Conservation (phyloP, 1,140 invertebrate genomes). For the Lasioglossum albipes region DNA sequence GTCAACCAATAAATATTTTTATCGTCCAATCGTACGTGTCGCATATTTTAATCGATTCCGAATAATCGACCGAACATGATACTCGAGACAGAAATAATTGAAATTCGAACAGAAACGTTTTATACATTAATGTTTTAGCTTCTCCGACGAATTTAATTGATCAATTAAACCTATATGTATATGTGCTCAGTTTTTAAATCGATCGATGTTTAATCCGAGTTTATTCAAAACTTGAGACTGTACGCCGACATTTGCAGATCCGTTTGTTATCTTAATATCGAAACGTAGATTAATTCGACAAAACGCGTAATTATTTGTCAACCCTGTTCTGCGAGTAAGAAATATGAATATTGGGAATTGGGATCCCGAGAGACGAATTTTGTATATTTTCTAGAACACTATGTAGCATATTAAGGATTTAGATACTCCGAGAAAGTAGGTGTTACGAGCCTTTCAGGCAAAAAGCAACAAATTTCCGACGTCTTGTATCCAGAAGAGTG, state of each 20-base stretch:
- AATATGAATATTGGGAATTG: not conserved
- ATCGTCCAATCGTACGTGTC: too few species aligned
- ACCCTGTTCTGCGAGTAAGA: not conserved
- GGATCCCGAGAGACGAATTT: not conserved
- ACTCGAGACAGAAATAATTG: not conserved
- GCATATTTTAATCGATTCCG: too few species aligned
- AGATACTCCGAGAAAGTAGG: not conserved
- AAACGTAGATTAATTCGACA: not conserved
- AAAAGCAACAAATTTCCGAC: not conserved
- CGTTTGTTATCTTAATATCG: not conserved
- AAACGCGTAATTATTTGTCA: not conserved
- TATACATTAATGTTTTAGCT: not conserved
- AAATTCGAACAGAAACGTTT: too few species aligned
- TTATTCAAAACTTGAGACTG: too few species aligned
- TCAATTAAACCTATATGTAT: too few species aligned
- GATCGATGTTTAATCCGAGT: too few species aligned
- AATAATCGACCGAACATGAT: not conserved
- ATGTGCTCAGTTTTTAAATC: not conserved
- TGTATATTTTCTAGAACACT: slow-evolving; percentile 1
- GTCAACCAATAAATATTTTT: not conserved
- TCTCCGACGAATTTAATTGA: not conserved
- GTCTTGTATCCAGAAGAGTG: not conserved
- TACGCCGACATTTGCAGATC: not conserved
- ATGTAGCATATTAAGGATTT: not conserved
- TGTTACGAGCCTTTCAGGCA: not conserved